Percentiles rank a stretch among this genome's conserved stretches.
These are phyloP conservation scores for Bombus cullumanus DNA, from an alignment of 1,140 invertebrate species.

Conservation along the genomic window DNA sequence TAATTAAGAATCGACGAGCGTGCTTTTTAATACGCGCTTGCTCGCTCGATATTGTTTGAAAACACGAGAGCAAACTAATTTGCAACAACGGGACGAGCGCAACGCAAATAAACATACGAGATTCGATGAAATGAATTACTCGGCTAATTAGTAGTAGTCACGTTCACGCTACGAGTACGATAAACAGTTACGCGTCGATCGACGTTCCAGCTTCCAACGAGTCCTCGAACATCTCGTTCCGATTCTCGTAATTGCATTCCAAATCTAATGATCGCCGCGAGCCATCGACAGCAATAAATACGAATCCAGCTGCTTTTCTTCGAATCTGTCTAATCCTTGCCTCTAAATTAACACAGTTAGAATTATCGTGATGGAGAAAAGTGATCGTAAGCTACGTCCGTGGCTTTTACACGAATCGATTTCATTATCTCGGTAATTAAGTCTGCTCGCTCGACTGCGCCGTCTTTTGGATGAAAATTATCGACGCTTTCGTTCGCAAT, in stretches of 20 bases:
- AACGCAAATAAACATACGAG: neutral
- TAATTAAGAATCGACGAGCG: neutral
- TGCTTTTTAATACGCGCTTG: neutral
- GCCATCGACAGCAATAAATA: neutral
- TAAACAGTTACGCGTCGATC: neutral
- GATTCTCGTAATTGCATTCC: neutral
- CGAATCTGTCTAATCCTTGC: too few species aligned
- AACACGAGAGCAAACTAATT: too few species aligned
- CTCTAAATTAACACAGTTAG: neutral
- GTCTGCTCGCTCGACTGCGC: neutral
- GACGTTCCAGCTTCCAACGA: neutral
- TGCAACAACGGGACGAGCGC: neutral
- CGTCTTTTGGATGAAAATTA: constrained; percentile 8
- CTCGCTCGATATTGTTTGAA: neutral
- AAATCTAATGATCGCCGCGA: neutral
- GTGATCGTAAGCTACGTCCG: neutral
- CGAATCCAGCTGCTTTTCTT: neutral
- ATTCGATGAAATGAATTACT: neutral
- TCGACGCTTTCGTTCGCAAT: constrained; percentile 15
- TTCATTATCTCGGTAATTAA: constrained; percentile 23
- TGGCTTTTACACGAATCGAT: neutral
- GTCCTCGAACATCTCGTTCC: neutral
- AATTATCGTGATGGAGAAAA: neutral
- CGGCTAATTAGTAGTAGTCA: neutral
- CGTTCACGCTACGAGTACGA: neutral